These are phyloP conservation scores for Busseola fusca DNA, from an alignment of 2,888 invertebrate genomes.

Conservation along the genomic window DNA sequence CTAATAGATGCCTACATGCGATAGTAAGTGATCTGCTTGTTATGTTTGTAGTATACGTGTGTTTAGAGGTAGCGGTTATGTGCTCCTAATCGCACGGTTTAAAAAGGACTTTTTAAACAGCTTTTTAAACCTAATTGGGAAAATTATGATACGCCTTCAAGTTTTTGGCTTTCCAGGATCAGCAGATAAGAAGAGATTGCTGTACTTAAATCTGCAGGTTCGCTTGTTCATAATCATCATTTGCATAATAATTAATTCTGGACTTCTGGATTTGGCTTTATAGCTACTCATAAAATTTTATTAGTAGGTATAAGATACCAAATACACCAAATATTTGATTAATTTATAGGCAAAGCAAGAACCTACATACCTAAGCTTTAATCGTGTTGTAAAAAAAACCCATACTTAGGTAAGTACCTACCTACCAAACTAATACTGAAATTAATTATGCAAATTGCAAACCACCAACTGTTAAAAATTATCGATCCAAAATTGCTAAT, in stretches of 20 bases:
- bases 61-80: slow-evolving; percentile 15
- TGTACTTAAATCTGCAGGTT: background rate
- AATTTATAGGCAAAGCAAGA: background rate
- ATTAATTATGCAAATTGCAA: background rate
- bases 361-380: background rate
- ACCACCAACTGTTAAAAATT: slow-evolving; percentile 9
- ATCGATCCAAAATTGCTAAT: background rate
- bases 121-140: background rate
- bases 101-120: slow-evolving; percentile 3
- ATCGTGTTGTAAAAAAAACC: background rate
- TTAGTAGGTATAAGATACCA: background rate
- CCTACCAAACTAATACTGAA: background rate
- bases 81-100: slow-evolving; percentile 9
- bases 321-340: background rate
- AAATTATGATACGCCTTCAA: background rate
- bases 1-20: slow-evolving; percentile 70
- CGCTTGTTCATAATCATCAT: background rate
- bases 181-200: background rate
- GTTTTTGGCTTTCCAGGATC: background rate
- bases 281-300: background rate
- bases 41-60: slow-evolving; percentile 21
- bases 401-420: background rate
- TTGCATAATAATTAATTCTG: background rate
- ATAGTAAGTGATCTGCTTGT: slow-evolving; percentile 56
- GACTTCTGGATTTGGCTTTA: background rate